Conservation (phyloP, 2,797 vertebrate species). For the Fringilla coelebs region DNA sequence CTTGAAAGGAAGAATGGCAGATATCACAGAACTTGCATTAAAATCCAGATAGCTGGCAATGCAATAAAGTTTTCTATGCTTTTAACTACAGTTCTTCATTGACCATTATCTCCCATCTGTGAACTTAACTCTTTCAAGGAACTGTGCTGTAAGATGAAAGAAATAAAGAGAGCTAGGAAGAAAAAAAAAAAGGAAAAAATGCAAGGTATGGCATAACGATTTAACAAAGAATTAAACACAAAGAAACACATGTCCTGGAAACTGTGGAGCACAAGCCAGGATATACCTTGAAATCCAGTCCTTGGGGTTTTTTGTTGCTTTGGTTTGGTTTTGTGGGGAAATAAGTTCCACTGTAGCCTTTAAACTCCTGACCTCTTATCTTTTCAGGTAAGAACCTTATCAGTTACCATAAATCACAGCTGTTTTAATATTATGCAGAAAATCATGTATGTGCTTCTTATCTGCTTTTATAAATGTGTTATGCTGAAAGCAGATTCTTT, state of each 20-base stretch:
- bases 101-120: neutral
- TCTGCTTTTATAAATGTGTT: slow-evolving; percentile 17
- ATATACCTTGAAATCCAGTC: neutral
- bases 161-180: neutral
- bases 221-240: neutral
- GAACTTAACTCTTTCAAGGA: neutral
- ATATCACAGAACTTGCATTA: neutral
- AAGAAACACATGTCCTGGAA: neutral
- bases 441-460: slow-evolving; percentile 21
- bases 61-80: neutral
- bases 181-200: neutral
- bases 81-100: neutral
- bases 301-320: neutral
- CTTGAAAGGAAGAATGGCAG: neutral
- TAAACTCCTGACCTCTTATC: slow-evolving; percentile 48
- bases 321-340: neutral
- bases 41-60: neutral
- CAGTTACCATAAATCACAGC: slow-evolving; percentile 28
- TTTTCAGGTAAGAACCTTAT: slow-evolving; percentile 27
- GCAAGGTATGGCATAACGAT: accelerated
- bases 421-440: slow-evolving; percentile 49
- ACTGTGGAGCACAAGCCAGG: neutral
- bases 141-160: neutral
- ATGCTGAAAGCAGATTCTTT: neutral
- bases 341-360: neutral